Evolutionary conservation across 2,797 vertebrate genomes (phyloP), one percentile per base, ranked within the genome.

Genomic region (Acanthornis magna): DNA sequence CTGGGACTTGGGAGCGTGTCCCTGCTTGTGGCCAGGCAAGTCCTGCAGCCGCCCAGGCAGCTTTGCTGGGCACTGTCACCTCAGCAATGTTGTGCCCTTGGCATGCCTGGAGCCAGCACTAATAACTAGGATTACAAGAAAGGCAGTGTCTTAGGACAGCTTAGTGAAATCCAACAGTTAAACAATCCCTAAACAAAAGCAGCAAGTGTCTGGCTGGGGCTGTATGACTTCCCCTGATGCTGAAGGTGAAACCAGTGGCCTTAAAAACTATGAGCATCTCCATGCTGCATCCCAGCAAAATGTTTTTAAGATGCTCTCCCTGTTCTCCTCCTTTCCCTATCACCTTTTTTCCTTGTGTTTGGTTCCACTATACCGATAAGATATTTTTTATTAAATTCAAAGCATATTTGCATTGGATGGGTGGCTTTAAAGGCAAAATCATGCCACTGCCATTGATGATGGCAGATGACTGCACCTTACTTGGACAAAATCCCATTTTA

Each of bases 41-140:
- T 51, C 23, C 50, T 26, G 29, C 16, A 20, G 48, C 53, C 0
- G 0, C 60, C 26, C 53, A 10, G 11, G 60, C 66, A 66, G 53
- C 53, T 72, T 27, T 57, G 30, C 40, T 26, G 34, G 23, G 40
- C 12, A 20, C 48, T 10, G 27, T 38, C 1, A 1, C 47, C 58
- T 82, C 78, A 70, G 94, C 82, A 68, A 53, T 2, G 71, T 29
- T 54, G 75, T 73, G 94, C 71, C 89, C 89, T 95, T 94, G 87
- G 77, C 68, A 66, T 29, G 81, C 53, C 65, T 63, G 22, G 16
- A 82, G 78, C 23, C 72, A 67, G 34, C 68, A 62, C 48, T 73
- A 60, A 85, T 71, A 67, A n/a, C 36, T 9, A 38, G 72, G 67
- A 93, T 92, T 89, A 85, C 68, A 80, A 36, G 53, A 73, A 63